Evolutionary conservation across 2,113 vertebrate genomes (phyloP).

Genomic region (Gymnocephalus cernua): DNA sequence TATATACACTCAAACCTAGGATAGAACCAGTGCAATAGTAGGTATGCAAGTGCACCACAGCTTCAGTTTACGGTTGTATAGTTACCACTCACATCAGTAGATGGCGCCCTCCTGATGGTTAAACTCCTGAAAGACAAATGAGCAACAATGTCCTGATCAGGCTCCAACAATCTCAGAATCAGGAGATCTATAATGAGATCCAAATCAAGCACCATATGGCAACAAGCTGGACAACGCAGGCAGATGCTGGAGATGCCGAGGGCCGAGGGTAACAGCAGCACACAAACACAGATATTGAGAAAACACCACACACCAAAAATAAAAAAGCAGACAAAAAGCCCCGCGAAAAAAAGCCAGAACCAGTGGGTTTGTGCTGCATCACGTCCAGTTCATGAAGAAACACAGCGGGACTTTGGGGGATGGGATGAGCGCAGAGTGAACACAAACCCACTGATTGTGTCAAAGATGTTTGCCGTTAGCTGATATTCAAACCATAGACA

Average conservation of each 20-base stretch:
- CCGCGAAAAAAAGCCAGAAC: constrained; percentile 33
- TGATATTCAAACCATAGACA: constrained; percentile 9
- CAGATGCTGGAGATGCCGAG: constrained; percentile 28
- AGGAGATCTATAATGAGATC: neutral
- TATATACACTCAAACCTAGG: neutral
- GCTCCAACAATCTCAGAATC: accelerated
- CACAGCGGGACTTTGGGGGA: neutral
- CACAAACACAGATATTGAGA: constrained; percentile 5
- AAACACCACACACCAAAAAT: constrained; percentile 30
- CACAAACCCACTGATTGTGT: constrained; percentile 58
- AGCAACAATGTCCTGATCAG: constrained; percentile 19
- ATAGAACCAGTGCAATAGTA: neutral
- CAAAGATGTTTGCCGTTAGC: constrained; percentile 8
- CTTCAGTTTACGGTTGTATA: neutral
- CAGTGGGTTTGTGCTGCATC: constrained; percentile 49
- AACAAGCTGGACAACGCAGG: constrained; percentile 43
- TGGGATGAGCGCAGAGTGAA: constrained; percentile 17
- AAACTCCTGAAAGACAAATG: constrained; percentile 79
- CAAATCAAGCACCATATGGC: neutral
- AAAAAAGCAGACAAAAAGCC: constrained; percentile 25
- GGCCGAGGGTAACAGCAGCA: constrained; percentile 40
- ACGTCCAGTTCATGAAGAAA: neutral
- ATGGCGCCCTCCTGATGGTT: constrained; percentile 79
- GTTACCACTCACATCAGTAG: constrained; percentile 76
- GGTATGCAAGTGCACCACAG: neutral